These are phyloP conservation scores for Nothocercus nigrocapillus DNA, from an alignment of 2,113 vertebrate species.

Conservation along the genomic window DNA sequence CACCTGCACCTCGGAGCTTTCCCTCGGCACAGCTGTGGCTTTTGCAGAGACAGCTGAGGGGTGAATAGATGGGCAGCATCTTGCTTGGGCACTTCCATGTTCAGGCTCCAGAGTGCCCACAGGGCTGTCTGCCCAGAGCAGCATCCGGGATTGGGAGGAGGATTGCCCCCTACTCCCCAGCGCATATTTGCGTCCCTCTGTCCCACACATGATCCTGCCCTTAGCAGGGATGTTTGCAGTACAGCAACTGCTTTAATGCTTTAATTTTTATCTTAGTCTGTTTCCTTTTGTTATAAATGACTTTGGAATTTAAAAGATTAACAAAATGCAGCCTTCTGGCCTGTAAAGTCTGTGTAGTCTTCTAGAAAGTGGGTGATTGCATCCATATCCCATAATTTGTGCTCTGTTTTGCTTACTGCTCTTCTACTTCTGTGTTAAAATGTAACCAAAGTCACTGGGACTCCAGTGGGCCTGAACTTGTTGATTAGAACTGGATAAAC, in stretches of 20 bases:
- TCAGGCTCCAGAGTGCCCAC: neutral
- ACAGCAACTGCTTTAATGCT: neutral
- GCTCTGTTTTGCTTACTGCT: neutral
- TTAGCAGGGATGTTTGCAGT: neutral
- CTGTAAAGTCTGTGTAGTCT: neutral
- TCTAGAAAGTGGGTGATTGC: neutral
- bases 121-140: neutral
- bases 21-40: neutral
- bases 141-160: rapidly evolving
- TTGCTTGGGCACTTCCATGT: neutral
- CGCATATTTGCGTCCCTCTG: neutral
- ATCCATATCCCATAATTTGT: neutral
- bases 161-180: neutral
- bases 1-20: neutral
- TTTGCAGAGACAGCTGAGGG: neutral
- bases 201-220: neutral
- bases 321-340: neutral
- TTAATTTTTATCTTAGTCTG: neutral
- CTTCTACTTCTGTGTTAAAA: constrained; percentile 9
- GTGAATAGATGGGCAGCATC: neutral
- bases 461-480: neutral
- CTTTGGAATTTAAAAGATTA: neutral
- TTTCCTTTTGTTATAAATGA: neutral
- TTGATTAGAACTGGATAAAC: constrained; percentile 55
- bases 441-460: constrained; percentile 10